Conservation (phyloP, 1,140 invertebrate genomes). For the Lamellibrachia luymesi region DNA sequence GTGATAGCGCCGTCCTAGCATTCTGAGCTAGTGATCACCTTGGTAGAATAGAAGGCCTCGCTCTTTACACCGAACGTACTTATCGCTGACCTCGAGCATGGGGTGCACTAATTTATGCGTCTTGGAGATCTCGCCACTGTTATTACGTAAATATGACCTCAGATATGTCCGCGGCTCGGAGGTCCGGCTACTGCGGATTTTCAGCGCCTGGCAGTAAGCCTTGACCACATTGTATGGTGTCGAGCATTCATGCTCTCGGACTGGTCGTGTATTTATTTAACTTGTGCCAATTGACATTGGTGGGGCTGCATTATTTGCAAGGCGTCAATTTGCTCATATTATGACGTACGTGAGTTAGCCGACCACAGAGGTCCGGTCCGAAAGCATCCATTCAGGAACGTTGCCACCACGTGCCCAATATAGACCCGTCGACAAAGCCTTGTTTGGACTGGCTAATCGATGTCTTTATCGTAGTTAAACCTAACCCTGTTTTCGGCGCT, state of each 20-base stretch:
- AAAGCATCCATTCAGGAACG: neutral
- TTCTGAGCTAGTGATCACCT: neutral
- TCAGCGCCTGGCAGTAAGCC: neutral
- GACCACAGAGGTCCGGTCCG: neutral
- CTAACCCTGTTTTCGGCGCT: neutral
- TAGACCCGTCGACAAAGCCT: neutral
- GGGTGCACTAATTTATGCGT: neutral
- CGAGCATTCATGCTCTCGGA: neutral
- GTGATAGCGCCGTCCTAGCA: neutral
- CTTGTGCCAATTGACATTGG: neutral
- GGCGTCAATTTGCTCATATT: neutral
- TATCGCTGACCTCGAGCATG: neutral
- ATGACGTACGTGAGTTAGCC: neutral
- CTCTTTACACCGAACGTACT: neutral
- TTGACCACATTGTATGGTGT: neutral
- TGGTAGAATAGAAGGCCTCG: neutral
- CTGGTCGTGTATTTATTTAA: neutral
- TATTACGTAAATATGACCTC: neutral
- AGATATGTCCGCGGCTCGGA: neutral
- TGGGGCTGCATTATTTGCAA: neutral
- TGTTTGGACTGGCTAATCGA: neutral
- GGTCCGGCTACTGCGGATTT: neutral
- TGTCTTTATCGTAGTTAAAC: neutral
- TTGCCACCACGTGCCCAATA: neutral
- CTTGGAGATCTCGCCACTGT: neutral